These are phyloP conservation scores for Ptychobarbus kaznakovi DNA, from an alignment of 2,797 vertebrate genomes.

Conservation along the genomic window DNA sequence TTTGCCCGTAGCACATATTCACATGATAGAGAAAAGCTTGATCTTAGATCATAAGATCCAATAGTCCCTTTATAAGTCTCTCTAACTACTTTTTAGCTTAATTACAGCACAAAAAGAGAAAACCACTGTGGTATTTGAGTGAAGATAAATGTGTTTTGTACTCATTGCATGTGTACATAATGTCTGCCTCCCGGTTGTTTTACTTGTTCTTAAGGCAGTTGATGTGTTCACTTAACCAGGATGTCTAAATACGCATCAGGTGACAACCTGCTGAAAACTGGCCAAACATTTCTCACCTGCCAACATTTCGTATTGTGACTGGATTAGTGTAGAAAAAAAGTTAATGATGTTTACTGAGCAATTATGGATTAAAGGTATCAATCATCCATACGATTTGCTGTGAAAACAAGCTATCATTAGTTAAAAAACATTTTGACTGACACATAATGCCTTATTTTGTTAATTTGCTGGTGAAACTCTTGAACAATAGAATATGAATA, in stretches of 20 bases:
- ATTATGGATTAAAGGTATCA: slow-evolving; percentile 20
- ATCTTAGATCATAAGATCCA: slow-evolving; percentile 55
- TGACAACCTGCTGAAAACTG: slow-evolving; percentile 24
- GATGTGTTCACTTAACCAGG: slow-evolving; percentile 8
- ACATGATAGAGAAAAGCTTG: slow-evolving; percentile 54
- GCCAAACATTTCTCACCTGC: slow-evolving; percentile 28
- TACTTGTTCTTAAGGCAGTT: slow-evolving; percentile 1
- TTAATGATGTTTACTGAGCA: slow-evolving; percentile 20
- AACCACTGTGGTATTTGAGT: slow-evolving; percentile 1
- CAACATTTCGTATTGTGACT: not conserved
- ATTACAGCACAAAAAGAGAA: not conserved
- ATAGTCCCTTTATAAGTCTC: slow-evolving; percentile 28
- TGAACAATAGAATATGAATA: not conserved
- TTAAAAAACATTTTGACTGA: not conserved
- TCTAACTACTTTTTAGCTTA: slow-evolving; percentile 36
- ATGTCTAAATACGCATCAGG: slow-evolving; percentile 7
- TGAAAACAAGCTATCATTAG: slow-evolving; percentile 5
- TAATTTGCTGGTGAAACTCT: not conserved
- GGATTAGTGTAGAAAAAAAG: not conserved
- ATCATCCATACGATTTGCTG: not conserved
- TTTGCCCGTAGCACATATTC: slow-evolving; percentile 53
- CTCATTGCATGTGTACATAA: slow-evolving; percentile 15
- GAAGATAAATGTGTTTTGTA: not conserved
- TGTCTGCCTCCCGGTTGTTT: slow-evolving; percentile 15
- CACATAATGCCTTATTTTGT: not conserved